Evolutionary conservation across 1,140 invertebrate genomes (phyloP).

Genomic region (Heterodera schachtii): DNA sequence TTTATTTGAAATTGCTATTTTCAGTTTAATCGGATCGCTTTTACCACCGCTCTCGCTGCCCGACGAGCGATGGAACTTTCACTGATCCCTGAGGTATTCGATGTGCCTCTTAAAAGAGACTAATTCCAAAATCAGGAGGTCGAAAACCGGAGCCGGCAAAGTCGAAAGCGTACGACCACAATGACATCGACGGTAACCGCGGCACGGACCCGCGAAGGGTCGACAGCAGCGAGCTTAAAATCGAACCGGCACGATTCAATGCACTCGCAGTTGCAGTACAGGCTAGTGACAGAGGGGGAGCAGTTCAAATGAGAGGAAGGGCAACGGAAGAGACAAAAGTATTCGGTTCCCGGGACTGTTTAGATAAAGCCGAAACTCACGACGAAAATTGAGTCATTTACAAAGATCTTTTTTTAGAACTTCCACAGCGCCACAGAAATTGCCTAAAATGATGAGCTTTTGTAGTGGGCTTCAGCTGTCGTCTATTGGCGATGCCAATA

Average conservation of each 20-base stretch:
- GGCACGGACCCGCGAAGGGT: slow-evolving; percentile 33
- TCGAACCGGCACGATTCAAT: background rate
- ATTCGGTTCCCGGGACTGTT: too few relatives aligned
- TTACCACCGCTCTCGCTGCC: slow-evolving; percentile 61
- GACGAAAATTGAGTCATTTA: background rate
- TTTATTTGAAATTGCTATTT: slow-evolving; percentile 29
- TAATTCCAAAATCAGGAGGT: slow-evolving; percentile 13
- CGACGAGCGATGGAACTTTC: slow-evolving; percentile 57
- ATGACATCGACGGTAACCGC: background rate
- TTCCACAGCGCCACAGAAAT: background rate
- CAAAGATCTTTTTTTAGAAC: background rate
- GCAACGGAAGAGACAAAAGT: background rate
- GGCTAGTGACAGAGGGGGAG: background rate
- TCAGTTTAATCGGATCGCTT: slow-evolving; percentile 56
- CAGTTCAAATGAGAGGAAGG: too few relatives aligned
- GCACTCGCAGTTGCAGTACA: slow-evolving; percentile 6
- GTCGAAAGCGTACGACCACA: background rate
- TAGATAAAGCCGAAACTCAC: too few relatives aligned
- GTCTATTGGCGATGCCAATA: background rate
- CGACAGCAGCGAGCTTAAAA: slow-evolving; percentile 3
- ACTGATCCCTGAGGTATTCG: slow-evolving; percentile 56
- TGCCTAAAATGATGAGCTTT: slow-evolving; percentile 1
- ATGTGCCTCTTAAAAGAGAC: background rate
- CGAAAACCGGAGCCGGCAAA: slow-evolving; percentile 21
- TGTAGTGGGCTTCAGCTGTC: background rate